Conservation (phyloP, 2,888 invertebrate genomes). For the Acanthosepion pharaonis region DNA sequence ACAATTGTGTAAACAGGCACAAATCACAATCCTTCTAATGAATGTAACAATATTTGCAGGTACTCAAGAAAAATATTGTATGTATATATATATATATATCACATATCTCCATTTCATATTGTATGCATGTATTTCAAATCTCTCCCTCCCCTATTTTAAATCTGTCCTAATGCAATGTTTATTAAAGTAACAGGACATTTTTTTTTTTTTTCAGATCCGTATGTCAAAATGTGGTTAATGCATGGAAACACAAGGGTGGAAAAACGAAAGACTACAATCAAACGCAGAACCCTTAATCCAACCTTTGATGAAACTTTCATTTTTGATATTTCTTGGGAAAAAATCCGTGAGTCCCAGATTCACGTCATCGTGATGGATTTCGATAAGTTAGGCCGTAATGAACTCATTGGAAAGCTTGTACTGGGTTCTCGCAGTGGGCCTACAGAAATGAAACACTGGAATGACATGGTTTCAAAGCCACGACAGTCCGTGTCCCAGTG, state of each 20-base stretch:
- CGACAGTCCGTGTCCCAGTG: slow-evolving; percentile 96
- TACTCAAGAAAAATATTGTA: too few relatives aligned
- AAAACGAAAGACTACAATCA: slow-evolving; percentile 91
- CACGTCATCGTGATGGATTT: slow-evolving; percentile 98
- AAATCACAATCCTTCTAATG: too few relatives aligned
- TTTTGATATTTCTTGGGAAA: slow-evolving; percentile 97
- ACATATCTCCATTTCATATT: too few relatives aligned
- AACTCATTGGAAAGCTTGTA: slow-evolving; percentile 85
- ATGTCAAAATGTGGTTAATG: slow-evolving; percentile 97
- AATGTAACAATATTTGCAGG: too few relatives aligned
- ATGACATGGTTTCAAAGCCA: slow-evolving; percentile 97
- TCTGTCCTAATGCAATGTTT: too few relatives aligned
- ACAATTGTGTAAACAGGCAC: too few relatives aligned
- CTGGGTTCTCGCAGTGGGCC: slow-evolving; percentile 84
- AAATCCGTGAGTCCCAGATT: slow-evolving; percentile 93
- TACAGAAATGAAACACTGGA: slow-evolving; percentile 97
- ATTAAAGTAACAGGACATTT: too few relatives aligned
- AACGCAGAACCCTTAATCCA: slow-evolving; percentile 86
- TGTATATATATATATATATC: too few relatives aligned
- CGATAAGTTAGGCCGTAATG: slow-evolving; percentile 94
- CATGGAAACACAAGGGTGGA: slow-evolving; percentile 95
- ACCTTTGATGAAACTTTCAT: slow-evolving; percentile 96
- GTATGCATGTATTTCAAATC: too few relatives aligned
- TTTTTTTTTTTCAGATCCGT: slow-evolving; percentile 86
- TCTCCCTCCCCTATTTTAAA: too few relatives aligned